Evolutionary conservation across 2,113 vertebrate species (phyloP).

Genomic region (Microcebus griseorufus): DNA sequence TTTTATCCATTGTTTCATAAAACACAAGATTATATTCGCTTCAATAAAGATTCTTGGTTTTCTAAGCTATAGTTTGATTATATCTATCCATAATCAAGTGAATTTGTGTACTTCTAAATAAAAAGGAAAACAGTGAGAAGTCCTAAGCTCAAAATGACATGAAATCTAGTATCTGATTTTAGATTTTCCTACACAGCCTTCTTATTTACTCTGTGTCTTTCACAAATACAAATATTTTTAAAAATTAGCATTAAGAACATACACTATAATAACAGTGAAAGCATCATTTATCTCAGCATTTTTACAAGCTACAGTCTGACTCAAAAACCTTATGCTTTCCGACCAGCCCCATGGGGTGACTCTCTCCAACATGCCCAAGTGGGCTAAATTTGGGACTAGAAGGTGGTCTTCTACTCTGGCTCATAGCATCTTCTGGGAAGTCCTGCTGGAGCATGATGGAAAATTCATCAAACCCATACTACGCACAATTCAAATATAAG

Average conservation of each 20-base stretch:
- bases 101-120: background rate
- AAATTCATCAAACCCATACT: background rate
- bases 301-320: background rate
- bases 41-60: background rate
- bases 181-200: background rate
- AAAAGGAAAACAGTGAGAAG: background rate
- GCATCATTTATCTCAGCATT: background rate
- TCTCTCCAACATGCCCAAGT: fast-evolving
- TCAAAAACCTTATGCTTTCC: background rate
- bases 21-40: constrained; percentile 7
- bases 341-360: background rate
- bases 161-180: background rate
- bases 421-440: background rate
- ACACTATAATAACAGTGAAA: background rate
- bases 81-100: background rate
- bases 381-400: background rate
- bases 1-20: too few species aligned
- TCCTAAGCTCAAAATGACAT: background rate
- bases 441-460: background rate
- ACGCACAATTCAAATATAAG: background rate
- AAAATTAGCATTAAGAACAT: background rate
- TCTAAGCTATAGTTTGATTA: background rate
- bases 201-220: background rate
- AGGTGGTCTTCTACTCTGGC: background rate
- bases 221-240: background rate